Evolutionary conservation across 2,113 vertebrate species (phyloP), one percentile per base, ranked within the genome.

Genomic region (Caretta caretta): DNA sequence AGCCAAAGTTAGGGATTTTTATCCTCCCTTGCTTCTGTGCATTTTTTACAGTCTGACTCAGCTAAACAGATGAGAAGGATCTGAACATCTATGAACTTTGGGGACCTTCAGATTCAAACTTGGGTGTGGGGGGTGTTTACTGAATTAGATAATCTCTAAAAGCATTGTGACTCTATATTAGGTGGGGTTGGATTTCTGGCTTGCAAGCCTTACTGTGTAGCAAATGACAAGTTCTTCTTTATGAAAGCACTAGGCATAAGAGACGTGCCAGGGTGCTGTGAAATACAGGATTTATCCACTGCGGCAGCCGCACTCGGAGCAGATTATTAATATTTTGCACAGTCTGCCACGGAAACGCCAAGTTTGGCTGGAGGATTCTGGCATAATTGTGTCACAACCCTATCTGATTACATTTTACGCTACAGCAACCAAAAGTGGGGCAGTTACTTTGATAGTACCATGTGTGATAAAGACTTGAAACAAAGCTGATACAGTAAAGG

Each of bases 401-500:
- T 88, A 83, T 93, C 94, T 95, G 91, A 83, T 91, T 83, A 65
- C 53, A 4, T 92, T 91, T 83, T 78, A 65, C 92, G 62, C 86
- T 87, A 93, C 53, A 90, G 80, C 72, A 62, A 48, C 51, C 54
- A 85, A 50, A 84, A 89, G 56, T 2, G 13, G 80, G 48, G 46
- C 49, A 2, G 8, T 93, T 79, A 42, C 88, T 86, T 56, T 88
- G 35, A 29, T 48, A 48, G 42, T 46, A 46, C 53, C 31, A 53
- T 90, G 78, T 83, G 50, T 93, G 91, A 96, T 93, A 95, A 96
- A 94, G 95, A 96, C 85, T 94, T 83, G 93, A 96, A 94, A 96
- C 90, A 95, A 96, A 97, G n/a, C 91, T 97, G 96, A 96, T 96
- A 93, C 95, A 97, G 94, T 96, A 97, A 92, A 88, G 91, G 82